Evolutionary conservation across 2,797 vertebrate species (phyloP), one percentile per base, ranked within the genome.

Genomic region (Peromyscus nudipes): DNA sequence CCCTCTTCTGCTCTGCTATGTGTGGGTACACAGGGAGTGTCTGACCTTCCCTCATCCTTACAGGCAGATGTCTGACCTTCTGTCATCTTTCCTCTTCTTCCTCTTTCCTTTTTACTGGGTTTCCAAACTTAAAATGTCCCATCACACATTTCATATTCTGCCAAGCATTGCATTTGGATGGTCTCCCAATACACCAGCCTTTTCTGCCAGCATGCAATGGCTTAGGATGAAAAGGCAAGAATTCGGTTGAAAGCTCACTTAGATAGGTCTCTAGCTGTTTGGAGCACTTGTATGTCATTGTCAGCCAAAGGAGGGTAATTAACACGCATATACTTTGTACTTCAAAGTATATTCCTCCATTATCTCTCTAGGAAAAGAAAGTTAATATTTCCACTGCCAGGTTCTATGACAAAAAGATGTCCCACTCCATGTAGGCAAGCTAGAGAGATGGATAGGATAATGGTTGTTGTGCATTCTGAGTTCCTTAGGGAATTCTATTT

Each of bases 301-400:
- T 76, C 69, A 85, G 80, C 43, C 79, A 92, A 89, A 83, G 77
- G 75, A 95, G 75, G 82, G 83, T 79, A 89, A 93, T 91, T 94
- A 94, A 52, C 80, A 85, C 2, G 2, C 62, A 85, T 40, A 62
- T 64, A 65, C 49, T 57, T 96, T 94, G 49, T 93, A 82, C 69
- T 71, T 89, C 75, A 87, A 81, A 94, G 65, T 93, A 43, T 52
- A 55, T 89, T 52, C 57, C 79, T 23, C 69, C 57, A 90, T 93
- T 94, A 92, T 97, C 75, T 93, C 87, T 80, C 34, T n/a, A 69
- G 87, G 57, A 29, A 76, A 95, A 88, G 37, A 73, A 96, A 92
- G 43, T 86, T 94, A 75, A 57, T 92, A 89, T 87, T 83, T 83
- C 37, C 17, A 52, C 62, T 75, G 87, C 80, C 96, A 65, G 11